A percentile compares a stretch with the other conserved stretches of the same genome.
Conservation (phyloP, 2,888 invertebrate genomes). For the Microchrysa polita region DNA sequence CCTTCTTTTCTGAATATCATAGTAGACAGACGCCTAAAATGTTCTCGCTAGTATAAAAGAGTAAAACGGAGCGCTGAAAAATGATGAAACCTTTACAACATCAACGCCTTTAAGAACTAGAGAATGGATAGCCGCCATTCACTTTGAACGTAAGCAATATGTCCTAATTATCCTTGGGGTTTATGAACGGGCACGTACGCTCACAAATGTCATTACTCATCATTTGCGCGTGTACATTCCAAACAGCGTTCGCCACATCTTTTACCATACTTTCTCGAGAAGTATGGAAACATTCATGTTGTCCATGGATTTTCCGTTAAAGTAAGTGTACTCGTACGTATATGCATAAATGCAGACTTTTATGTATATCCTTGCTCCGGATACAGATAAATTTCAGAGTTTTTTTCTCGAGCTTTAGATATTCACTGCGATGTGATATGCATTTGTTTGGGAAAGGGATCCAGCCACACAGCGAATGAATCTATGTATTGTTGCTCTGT, state of each 20-base stretch:
- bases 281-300: not conserved
- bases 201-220: conserved; percentile 33
- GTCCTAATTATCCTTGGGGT: conserved; percentile 46
- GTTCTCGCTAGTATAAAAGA: too few species aligned
- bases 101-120: not conserved
- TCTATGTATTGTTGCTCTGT: not conserved
- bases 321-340: not conserved
- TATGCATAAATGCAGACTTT: not conserved
- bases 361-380: too few species aligned
- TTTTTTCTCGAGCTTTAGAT: conserved; percentile 6
- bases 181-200: conserved; percentile 47
- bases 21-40: too few species aligned
- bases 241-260: conserved; percentile 25
- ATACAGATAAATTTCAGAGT: not conserved
- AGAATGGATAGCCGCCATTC: conserved; percentile 21
- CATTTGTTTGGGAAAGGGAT: too few species aligned
- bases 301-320: not conserved
- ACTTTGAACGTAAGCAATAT: conserved; percentile 37
- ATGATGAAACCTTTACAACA: too few species aligned
- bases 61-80: too few species aligned
- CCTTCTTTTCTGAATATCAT: too few species aligned
- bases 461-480: too few species aligned
- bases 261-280: not conserved
- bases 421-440: conserved; percentile 15
- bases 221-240: conserved; percentile 38